phyloP scores from a whole-genome alignment of 2,888 invertebrate species.

The Microplitis deprimator region DNA sequence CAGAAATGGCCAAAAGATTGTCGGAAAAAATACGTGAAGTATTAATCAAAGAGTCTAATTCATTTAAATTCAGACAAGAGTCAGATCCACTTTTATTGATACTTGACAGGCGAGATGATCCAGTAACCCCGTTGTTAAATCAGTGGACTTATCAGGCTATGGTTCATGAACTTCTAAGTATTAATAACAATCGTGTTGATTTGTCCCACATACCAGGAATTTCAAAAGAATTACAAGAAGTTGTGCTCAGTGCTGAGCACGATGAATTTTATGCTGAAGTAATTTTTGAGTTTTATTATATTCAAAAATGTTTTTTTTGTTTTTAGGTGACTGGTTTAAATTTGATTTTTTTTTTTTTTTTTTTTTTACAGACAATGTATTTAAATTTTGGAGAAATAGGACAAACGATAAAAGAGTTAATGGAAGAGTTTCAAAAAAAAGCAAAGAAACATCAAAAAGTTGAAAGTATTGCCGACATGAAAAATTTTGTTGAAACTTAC shows the following conservation, averaged over 20 bases:
- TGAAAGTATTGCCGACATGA: slow-evolving; percentile 99
- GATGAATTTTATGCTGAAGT: slow-evolving; percentile 97
- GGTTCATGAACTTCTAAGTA: slow-evolving; percentile 97
- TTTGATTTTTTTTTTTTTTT: too few species aligned
- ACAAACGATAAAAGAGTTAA: slow-evolving; percentile 94
- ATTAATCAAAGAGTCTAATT: slow-evolving; percentile 87
- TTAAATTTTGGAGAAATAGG: slow-evolving; percentile 99
- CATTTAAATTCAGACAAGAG: slow-evolving; percentile 88
- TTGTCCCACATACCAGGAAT: slow-evolving; percentile 88
- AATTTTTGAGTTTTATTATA: slow-evolving; percentile 51
- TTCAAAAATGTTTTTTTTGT: not conserved
- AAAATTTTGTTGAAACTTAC: slow-evolving; percentile 97
- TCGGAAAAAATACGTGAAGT: slow-evolving; percentile 90
- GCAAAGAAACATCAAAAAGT: slow-evolving; percentile 97
- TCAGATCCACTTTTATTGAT: slow-evolving; percentile 88
- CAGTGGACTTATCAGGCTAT: slow-evolving; percentile 99
- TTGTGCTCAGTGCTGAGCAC: slow-evolving; percentile 94
- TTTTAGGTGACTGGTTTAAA: not conserved
- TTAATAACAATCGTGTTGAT: slow-evolving; percentile 85
- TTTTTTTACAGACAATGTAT: slow-evolving; percentile 85
- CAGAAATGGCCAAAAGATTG: slow-evolving; percentile 86
- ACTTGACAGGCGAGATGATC: slow-evolving; percentile 94
- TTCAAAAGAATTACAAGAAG: slow-evolving; percentile 90
- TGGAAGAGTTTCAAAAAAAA: slow-evolving; percentile 98
- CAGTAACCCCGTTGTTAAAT: slow-evolving; percentile 94